phyloP scores from a whole-genome alignment of 2,113 vertebrate genomes.

The Nothobranchius kuhntae region DNA sequence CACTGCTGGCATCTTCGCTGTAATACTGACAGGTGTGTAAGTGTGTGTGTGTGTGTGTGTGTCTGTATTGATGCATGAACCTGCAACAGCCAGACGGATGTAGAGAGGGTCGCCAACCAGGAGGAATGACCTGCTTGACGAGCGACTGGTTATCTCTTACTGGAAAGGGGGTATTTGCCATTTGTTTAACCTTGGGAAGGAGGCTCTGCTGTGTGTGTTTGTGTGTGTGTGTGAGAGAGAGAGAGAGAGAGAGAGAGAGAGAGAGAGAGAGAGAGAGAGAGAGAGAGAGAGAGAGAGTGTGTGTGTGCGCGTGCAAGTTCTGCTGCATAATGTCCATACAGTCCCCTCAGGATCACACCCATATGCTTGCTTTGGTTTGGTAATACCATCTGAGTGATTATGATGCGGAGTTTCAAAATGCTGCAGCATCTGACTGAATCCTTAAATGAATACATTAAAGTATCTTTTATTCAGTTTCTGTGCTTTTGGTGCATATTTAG shows the following conservation, averaged over 20 bases:
- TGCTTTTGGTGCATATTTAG: slow-evolving; percentile 11
- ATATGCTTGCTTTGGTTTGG: slow-evolving; percentile 70
- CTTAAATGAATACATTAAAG: slow-evolving; percentile 65
- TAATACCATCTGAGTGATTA: slow-evolving; percentile 65
- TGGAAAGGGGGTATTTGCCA: slow-evolving; percentile 58
- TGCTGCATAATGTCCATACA: slow-evolving; percentile 52
- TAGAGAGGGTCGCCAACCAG: slow-evolving; percentile 41
- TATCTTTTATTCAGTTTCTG: slow-evolving; percentile 29
- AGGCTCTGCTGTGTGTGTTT: slow-evolving; percentile 13
- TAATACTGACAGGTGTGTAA: slow-evolving; percentile 60
- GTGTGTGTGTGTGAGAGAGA: slow-evolving; percentile 2
- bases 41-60: slow-evolving; percentile 36
- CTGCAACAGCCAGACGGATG: slow-evolving; percentile 44
- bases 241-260: slow-evolving; percentile 10
- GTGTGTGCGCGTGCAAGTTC: slow-evolving; percentile 23
- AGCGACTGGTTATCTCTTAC: slow-evolving; percentile 63
- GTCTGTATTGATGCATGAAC: slow-evolving; percentile 47
- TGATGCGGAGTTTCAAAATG: slow-evolving; percentile 52
- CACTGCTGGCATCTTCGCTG: slow-evolving; percentile 41
- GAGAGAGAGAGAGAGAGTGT: slow-evolving; percentile 7
- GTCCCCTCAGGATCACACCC: slow-evolving; percentile 67
- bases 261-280: slow-evolving; percentile 9
- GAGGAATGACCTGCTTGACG: slow-evolving; percentile 62
- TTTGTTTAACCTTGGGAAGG: slow-evolving; percentile 77
- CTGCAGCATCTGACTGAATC: slow-evolving; percentile 62